Percentiles rank a stretch among this genome's conserved stretches.
Conservation (phyloP, 2,888 invertebrate genomes). For the Trimorus sp. region DNA sequence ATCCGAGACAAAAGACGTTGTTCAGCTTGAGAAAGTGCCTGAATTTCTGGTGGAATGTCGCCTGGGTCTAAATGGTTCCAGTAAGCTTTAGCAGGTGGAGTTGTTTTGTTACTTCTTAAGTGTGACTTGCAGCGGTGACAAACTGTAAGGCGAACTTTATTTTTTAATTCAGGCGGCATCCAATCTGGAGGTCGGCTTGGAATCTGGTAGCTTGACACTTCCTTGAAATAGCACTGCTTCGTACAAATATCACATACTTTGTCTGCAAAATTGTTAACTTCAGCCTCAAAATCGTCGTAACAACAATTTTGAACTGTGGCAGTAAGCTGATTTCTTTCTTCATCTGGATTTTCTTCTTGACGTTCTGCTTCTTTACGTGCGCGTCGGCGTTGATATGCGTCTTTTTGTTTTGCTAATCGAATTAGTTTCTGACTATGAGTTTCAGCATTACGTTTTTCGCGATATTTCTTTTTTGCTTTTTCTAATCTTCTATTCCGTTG, state of each 20-base stretch:
- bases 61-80: slow-evolving; percentile 35
- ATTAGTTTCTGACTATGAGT: slow-evolving; percentile 11
- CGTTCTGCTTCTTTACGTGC: slow-evolving; percentile 9
- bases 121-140: slow-evolving; percentile 32
- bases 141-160: slow-evolving; percentile 19
- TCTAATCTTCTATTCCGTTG: slow-evolving; percentile 22
- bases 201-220: slow-evolving; percentile 19
- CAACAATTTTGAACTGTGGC: slow-evolving; percentile 16
- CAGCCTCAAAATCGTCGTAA: slow-evolving; percentile 21
- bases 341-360: slow-evolving; percentile 12
- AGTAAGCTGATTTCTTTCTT: slow-evolving; percentile 20
- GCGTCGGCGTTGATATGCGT: slow-evolving; percentile 11
- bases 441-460: slow-evolving; percentile 11
- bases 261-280: slow-evolving; percentile 18
- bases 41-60: slow-evolving; percentile 17
- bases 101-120: slow-evolving; percentile 24
- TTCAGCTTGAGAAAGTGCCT: slow-evolving; percentile 20
- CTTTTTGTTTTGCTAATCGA: slow-evolving; percentile 20
- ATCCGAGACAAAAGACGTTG: slow-evolving; percentile 26
- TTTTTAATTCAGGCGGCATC: slow-evolving; percentile 11
- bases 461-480: slow-evolving; percentile 12
- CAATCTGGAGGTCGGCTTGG: slow-evolving; percentile 12
- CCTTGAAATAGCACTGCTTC: slow-evolving; percentile 20
- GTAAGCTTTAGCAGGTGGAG: slow-evolving; percentile 21
- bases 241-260: slow-evolving; percentile 35